phyloP scores from a whole-genome alignment of 2,888 invertebrate genomes.

The Cosmopolites sordidus region DNA sequence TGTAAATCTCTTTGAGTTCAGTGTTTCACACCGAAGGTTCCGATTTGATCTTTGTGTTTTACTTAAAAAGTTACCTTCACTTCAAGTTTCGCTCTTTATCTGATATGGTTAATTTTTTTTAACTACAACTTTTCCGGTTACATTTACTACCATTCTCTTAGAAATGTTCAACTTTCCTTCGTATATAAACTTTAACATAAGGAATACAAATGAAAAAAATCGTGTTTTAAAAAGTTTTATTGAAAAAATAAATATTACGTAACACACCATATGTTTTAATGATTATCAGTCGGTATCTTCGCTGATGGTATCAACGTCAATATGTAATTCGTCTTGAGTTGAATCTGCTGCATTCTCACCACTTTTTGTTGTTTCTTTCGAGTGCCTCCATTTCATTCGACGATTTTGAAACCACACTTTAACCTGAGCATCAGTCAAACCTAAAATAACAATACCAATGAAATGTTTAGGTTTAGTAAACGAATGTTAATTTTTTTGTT shows the following conservation, averaged over 20 bases:
- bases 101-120: no score
- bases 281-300: slow-evolving; percentile 31
- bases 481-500: no score
- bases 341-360: slow-evolving; percentile 41
- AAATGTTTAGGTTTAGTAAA: not conserved
- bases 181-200: no score
- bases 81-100: no score
- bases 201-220: not conserved
- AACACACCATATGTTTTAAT: not conserved
- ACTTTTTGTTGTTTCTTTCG: slow-evolving; percentile 43
- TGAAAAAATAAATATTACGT: not conserved
- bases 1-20: no score
- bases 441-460: slow-evolving; percentile 6
- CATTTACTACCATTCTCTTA: no score
- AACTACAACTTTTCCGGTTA: no score
- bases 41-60: no score
- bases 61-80: no score
- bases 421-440: slow-evolving; percentile 54
- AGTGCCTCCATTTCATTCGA: slow-evolving; percentile 50
- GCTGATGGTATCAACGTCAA: slow-evolving; percentile 46
- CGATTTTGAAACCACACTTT: slow-evolving; percentile 91
- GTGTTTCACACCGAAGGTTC: no score
- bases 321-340: slow-evolving; percentile 45
- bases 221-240: not conserved
- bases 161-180: no score